Evolutionary conservation across 2,888 invertebrate genomes (phyloP).

Genomic region (Labia minor): DNA sequence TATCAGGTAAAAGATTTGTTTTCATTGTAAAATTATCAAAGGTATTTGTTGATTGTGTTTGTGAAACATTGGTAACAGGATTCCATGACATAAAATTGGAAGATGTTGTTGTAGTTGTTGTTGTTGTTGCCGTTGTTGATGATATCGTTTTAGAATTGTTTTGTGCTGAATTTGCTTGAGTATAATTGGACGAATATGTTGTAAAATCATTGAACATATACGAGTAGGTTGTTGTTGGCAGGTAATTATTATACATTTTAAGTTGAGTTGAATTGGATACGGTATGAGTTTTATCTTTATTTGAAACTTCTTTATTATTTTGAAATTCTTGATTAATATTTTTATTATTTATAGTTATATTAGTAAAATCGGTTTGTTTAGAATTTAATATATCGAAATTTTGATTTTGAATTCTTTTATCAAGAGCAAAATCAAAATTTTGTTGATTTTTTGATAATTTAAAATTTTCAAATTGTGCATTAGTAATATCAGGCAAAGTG

Average conservation of each 20-base stretch:
- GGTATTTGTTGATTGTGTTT: neutral
- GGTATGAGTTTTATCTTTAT: neutral
- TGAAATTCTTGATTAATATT: neutral
- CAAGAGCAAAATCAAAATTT: neutral
- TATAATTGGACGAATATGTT: neutral
- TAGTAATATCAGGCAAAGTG: neutral
- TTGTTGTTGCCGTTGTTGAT: too few species aligned
- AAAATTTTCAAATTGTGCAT: neutral
- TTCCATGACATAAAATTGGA: neutral
- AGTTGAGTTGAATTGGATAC: neutral
- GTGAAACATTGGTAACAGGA: neutral
- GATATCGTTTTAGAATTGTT: neutral
- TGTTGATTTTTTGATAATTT: neutral
- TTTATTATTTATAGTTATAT: neutral
- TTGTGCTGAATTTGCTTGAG: neutral
- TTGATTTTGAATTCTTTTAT: neutral
- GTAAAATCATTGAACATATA: neutral
- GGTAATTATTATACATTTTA: neutral
- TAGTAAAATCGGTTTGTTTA: neutral
- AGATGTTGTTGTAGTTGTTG: neutral
- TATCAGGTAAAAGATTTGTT: neutral
- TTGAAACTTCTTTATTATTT: neutral
- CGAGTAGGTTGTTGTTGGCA: neutral
- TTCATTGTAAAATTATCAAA: slow-evolving; percentile 8
- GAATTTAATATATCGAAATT: neutral